Base-by-base conservation (phyloP, 2,797 vertebrate genomes). In the Spinus pinus region DNA sequence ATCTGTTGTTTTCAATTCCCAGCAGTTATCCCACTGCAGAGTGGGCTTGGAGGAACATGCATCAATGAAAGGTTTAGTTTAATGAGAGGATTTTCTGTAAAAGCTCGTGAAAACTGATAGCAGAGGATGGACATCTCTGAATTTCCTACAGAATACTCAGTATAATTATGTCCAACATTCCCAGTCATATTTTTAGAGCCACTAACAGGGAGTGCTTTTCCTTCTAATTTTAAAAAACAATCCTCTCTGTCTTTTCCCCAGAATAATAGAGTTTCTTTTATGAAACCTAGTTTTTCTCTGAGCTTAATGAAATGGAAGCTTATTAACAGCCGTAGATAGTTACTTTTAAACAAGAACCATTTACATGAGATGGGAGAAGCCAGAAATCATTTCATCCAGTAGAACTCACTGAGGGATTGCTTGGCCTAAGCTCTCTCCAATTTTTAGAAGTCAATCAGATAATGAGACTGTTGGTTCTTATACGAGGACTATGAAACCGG, bases 71-170 rank as follows among this genome's bases (percentile, higher is more conserved):
- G 58, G 46, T 66, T 88, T 74, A 92, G 82, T 75, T 71, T 88
- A 58, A 86, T 71, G 91, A 81, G 70, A 94, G 95, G 91, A 77
- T 94, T 95, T 86, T 87, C 91, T 93, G 62, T 91, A 91, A 95
- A 97, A 96, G 70, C 90, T 89, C 16, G 42, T 64, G 41, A 74
- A 74, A 91, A 58, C 75, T 56, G 88, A 86, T 62, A 88, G 90
- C 77, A 85, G 78, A 86, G 67, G 57, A 75, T 71, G 60, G 60
- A 69, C 46, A 49, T 61, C 81, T 50, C 86, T 69, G 66, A 92
- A 91, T 91, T 94, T 90, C 88, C 80, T 84, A 42, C 71, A 96
- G 84, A 85, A 81, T 85, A 65, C 57, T 81, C 62, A 57, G 14
- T 70, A 9, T 41, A 72, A 54, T 93, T 44, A 19, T 54, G 57